Evolutionary conservation across 1,140 invertebrate species (phyloP).

Genomic region (Platyscapa corneri): DNA sequence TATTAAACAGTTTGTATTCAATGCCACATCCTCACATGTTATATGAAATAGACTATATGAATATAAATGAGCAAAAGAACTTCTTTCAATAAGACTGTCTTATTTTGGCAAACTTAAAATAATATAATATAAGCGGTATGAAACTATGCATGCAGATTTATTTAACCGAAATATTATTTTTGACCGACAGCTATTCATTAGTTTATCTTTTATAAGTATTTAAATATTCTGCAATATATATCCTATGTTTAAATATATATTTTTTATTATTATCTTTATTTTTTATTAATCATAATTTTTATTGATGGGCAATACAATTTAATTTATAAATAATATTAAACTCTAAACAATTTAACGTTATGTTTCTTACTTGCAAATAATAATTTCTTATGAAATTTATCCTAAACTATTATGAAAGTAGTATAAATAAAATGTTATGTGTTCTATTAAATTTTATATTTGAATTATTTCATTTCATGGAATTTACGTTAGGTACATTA

Average conservation of each 20-base stretch:
- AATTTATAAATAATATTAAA: neutral
- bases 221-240: neutral
- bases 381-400: no score
- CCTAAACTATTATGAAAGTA: no score
- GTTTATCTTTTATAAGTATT: neutral
- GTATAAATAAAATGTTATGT: no score
- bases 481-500: no score
- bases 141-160: neutral
- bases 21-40: constrained; percentile 23
- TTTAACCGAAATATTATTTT: neutral
- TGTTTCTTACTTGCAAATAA: neutral
- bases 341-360: neutral
- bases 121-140: constrained; percentile 12
- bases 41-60: constrained; percentile 55
- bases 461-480: no score
- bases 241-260: neutral
- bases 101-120: constrained; percentile 58
- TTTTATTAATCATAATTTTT: neutral
- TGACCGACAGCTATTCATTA: neutral
- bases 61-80: constrained; percentile 57
- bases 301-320: neutral
- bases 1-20: constrained; percentile 25
- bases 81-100: constrained; percentile 54
- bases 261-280: neutral
- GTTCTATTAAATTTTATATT: no score